phyloP scores from a whole-genome alignment of 2,113 vertebrate species.

The Megaceryle maxima region DNA sequence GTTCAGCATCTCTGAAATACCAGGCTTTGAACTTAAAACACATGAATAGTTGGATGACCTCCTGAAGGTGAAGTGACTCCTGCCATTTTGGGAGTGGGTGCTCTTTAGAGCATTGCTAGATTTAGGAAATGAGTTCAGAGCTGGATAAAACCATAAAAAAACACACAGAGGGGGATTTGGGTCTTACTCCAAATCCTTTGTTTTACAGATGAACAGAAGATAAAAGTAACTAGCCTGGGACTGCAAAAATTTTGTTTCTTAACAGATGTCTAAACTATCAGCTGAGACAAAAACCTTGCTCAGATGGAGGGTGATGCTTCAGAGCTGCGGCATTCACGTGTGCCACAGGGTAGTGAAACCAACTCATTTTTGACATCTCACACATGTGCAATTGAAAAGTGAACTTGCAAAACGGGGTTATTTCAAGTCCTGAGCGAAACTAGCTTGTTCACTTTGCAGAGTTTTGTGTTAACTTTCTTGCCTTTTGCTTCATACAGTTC shows the following conservation, averaged over 20 bases:
- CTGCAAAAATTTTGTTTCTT: neutral
- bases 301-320: neutral
- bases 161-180: neutral
- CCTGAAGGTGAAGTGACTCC: neutral
- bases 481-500: neutral
- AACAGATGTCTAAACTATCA: neutral
- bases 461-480: constrained; percentile 15
- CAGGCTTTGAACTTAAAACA: neutral
- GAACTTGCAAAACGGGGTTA: constrained; percentile 11
- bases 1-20: neutral
- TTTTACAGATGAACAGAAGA: neutral
- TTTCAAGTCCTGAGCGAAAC: constrained; percentile 27
- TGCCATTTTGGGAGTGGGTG: neutral
- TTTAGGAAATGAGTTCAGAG: neutral
- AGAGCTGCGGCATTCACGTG: neutral
- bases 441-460: neutral
- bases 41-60: neutral
- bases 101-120: neutral
- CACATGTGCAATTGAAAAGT: neutral
- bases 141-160: neutral
- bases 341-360: constrained; percentile 16
- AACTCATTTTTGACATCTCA: neutral
- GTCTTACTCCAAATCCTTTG: neutral
- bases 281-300: neutral
- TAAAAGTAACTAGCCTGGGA: neutral